Base-by-base conservation (phyloP, 2,113 vertebrate genomes). In the Fulica atra region DNA sequence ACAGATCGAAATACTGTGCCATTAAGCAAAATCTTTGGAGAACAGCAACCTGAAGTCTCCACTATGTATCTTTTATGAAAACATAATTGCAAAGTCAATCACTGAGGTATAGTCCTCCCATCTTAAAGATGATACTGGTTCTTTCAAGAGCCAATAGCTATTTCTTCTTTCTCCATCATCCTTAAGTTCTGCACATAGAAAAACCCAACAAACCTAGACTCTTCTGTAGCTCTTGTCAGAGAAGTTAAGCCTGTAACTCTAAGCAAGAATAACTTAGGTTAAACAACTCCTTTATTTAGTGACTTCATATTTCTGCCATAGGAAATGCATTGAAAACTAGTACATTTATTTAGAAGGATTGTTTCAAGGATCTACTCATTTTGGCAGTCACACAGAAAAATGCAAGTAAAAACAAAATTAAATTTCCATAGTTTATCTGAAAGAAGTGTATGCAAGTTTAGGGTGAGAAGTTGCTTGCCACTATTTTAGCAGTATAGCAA, bases 341-440 rank as follows among this genome's bases (percentile, higher is more conserved):
- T 40, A 17, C 28, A 42, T 73, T 83, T 81, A 78, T 83, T 92
- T 81, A 68, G 54, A 65, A 81, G 19, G 13, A 26, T 88, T 88
- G 33, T 81, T 92, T 87, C 65, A 85, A 69, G 57, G 18, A 48
- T 79, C 11, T 51, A 10, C 23, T 85, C 0, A 3, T 26, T 76
- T 46, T 73, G 72, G 36, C 31, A 46, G 19, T 48, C 65, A 16
- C 17, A 42, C 16, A 59, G 65, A 26, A 86, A 96, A 72, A 89
- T 11, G 7, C 33, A 94, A 50, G 50, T 86, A 54, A 61, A 94
- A 91, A 66, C 63, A 16, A 89, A 91, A 65, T 46, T 33, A 59
- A 66, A 81, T 83, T 59, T 74, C 65, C 60, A 69, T 68, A 76
- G 42, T 70, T 91, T 74, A 68, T 74, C 61, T 93, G 53, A 87